Evolutionary conservation across 2,888 invertebrate genomes (phyloP).

Genomic region (Andrena haemorrhoa): DNA sequence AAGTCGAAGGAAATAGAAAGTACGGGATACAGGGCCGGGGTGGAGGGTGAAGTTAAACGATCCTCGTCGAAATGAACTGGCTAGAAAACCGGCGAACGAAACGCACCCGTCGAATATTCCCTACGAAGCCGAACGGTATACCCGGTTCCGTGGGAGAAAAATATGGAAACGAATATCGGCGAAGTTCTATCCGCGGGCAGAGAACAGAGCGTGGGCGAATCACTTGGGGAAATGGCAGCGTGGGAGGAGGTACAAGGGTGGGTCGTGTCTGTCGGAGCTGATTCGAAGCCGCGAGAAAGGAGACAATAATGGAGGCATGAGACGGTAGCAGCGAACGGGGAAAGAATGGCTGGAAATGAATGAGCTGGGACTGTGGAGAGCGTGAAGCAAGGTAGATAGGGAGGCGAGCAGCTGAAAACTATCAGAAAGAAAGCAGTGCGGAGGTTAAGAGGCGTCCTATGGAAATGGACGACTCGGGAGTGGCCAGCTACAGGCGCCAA

Average conservation of each 20-base stretch:
- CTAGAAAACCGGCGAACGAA: neutral
- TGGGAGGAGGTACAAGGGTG: constrained; percentile 9
- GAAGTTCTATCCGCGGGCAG: constrained; percentile 27
- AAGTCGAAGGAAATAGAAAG: constrained; percentile 21
- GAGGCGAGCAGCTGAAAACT: constrained; percentile 16
- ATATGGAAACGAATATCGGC: constrained; percentile 33
- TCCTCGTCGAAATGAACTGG: constrained; percentile 21
- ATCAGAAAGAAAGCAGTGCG: constrained; percentile 16
- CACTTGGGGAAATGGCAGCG: constrained; percentile 26
- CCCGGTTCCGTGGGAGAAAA: constrained; percentile 23
- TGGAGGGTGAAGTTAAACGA: constrained; percentile 23
- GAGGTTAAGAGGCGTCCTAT: constrained; percentile 34
- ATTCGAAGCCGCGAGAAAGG: neutral
- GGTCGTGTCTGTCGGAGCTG: neutral
- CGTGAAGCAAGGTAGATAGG: neutral
- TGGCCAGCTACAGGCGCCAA: constrained; percentile 39
- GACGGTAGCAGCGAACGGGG: neutral
- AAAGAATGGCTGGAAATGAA: neutral
- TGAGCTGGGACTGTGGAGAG: neutral
- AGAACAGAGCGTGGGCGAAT: constrained; percentile 29
- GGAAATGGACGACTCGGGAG: constrained; percentile 57
- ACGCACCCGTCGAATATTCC: constrained; percentile 41
- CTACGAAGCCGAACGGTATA: neutral
- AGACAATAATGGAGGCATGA: constrained; percentile 17
- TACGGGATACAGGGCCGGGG: neutral